phyloP scores from a whole-genome alignment of 2,888 invertebrate species.

The Agonopterix arenella region DNA sequence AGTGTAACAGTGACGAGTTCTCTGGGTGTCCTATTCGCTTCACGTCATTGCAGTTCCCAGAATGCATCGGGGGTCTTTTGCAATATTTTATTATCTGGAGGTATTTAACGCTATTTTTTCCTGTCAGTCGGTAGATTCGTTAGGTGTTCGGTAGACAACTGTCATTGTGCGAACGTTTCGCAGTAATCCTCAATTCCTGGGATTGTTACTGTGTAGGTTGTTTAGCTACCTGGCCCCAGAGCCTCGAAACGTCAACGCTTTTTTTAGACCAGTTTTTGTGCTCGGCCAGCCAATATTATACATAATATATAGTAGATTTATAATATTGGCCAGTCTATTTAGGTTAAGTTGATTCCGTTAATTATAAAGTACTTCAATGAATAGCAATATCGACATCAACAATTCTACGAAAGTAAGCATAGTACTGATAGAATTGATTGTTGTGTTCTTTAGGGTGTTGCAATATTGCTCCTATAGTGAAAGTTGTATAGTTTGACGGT shows the following conservation, averaged over 20 bases:
- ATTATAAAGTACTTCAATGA: too few species aligned
- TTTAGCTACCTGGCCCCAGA: slow-evolving; percentile 3
- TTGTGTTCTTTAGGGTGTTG: too few species aligned
- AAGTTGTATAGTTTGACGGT: too few species aligned
- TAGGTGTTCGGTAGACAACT: not conserved
- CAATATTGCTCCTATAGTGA: too few species aligned
- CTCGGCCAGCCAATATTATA: not conserved
- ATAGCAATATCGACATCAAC: too few species aligned
- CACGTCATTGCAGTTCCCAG: slow-evolving; percentile 68
- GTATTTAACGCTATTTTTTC: slow-evolving; percentile 51
- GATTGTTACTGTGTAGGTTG: not conserved
- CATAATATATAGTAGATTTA: too few species aligned
- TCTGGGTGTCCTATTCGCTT: slow-evolving; percentile 40
- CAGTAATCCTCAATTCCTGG: not conserved
- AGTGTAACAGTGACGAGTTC: slow-evolving; percentile 28
- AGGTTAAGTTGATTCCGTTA: too few species aligned
- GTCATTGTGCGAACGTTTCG: too few species aligned
- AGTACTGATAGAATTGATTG: too few species aligned
- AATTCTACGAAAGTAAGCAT: too few species aligned
- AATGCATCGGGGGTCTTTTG: slow-evolving; percentile 67
- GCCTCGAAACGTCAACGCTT: not conserved
- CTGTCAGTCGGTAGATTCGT: slow-evolving; percentile 17
- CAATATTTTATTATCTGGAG: slow-evolving; percentile 52
- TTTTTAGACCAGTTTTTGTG: slow-evolving; percentile 2
- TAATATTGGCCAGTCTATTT: not conserved